Base-by-base conservation (phyloP, 1,140 invertebrate genomes). In the Zaprionus camerounensis region DNA sequence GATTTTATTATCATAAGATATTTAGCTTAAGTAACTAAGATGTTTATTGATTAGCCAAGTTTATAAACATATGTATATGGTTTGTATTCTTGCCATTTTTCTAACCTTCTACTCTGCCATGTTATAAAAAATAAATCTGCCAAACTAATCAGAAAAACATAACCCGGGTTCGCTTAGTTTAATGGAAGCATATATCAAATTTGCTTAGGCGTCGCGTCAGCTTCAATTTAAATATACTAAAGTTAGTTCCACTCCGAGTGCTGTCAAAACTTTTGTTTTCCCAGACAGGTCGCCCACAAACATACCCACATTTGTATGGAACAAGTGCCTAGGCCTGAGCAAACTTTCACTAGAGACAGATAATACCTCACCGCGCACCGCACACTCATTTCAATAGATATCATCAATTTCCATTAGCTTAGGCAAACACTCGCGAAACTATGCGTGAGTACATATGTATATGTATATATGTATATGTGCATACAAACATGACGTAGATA, bases 371-470 rank as follows among this genome's bases (percentile, higher is more conserved):
- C 15, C 22, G 51, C 22, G 51, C 36, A 49, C 36, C 46, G 20
- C 53, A 57, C 36, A 31, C 38, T 66, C 53, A 66, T 66, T 66
- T 67, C 55, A 46, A 67, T 67, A 67, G 65, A 41, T 44, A 53
- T 49, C 76, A 82, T 82, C 79, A 79, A 82, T 82, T 79, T 58
- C 70, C 63, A 83, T 82, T 82, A 82, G 63, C 61, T 15, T 24
- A 24, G 17, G 26, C 53, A 28, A n/a, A 56, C 53, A 56, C 20
- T 51, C 46, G 46, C 46, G 20, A 51, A 51, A 51, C 46, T 51
- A 51, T 51, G 46, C 46, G 46, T n/a, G 41, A 11, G 7, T 41
- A 78, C 57, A 55, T 69, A 64, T 31, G 67, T 71, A 82, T 71
- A 5, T 28, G 7, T 41, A 26, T 26, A n/a, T n/a, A n/a, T 9